These are phyloP conservation scores for Diprion similis DNA, from an alignment of 1,140 invertebrate genomes.

Conservation along the genomic window DNA sequence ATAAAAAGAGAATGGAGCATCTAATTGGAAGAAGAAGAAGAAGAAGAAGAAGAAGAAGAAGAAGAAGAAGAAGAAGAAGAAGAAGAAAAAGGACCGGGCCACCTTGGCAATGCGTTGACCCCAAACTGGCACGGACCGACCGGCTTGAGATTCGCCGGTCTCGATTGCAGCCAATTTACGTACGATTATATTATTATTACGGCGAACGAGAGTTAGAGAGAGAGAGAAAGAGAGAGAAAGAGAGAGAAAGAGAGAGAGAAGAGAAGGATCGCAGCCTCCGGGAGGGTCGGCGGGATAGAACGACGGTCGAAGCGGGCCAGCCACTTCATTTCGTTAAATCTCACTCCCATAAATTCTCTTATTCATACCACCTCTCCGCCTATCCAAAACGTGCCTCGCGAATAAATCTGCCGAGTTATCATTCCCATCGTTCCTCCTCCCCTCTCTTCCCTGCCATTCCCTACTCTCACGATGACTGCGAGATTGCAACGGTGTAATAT, in stretches of 20 bases:
- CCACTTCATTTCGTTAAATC: conserved; percentile 5
- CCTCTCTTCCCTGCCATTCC: too few relatives aligned
- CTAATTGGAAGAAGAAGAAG: background rate
- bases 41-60: background rate
- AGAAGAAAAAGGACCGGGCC: background rate
- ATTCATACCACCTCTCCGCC: background rate
- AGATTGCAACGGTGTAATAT: too few relatives aligned
- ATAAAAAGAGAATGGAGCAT: background rate
- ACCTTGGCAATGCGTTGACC: conserved; percentile 6
- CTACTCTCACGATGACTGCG: too few relatives aligned
- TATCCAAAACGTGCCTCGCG: background rate
- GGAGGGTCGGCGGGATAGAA: background rate
- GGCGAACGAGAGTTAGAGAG: background rate
- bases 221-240: background rate
- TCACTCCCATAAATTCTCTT: conserved; percentile 7
- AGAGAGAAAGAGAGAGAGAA: background rate
- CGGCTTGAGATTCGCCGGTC: background rate
- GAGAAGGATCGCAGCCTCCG: background rate
- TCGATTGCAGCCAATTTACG: conserved; percentile 4
- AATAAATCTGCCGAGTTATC: conserved; percentile 5
- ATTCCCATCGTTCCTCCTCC: background rate
- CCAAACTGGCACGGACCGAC: conserved; percentile 2
- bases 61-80: too few relatives aligned
- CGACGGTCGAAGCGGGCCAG: background rate
- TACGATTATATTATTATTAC: conserved; percentile 8